Conservation (phyloP, 2,113 vertebrate genomes). For the Microcebus griseorufus region DNA sequence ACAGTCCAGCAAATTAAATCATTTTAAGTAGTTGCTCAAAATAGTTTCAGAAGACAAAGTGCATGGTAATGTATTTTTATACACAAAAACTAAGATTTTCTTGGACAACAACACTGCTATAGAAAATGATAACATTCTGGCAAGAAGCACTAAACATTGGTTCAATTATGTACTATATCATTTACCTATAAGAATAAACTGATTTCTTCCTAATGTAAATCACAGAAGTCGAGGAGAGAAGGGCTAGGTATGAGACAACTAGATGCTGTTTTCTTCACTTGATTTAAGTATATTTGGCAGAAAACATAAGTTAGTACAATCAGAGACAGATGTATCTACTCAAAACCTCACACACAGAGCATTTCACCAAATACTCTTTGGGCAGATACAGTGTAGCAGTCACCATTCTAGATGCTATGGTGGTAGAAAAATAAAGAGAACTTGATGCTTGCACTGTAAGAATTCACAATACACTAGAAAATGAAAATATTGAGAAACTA, state of each 20-base stretch:
- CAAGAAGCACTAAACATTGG: background rate
- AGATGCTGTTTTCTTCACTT: background rate
- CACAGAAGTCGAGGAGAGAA: background rate
- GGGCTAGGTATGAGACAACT: background rate
- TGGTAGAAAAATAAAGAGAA: background rate
- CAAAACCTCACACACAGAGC: background rate
- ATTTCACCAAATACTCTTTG: background rate
- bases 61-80: slow-evolving; percentile 70
- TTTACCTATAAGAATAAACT: slow-evolving; percentile 51
- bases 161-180: slow-evolving; percentile 30
- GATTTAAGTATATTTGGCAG: background rate
- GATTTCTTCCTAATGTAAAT: slow-evolving; percentile 42
- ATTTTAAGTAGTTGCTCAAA: slow-evolving; percentile 78
- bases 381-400: background rate
- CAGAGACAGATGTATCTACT: background rate
- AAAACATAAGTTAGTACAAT: background rate
- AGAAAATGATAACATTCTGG: slow-evolving; percentile 63
- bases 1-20: slow-evolving; percentile 82
- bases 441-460: background rate
- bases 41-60: slow-evolving; percentile 71
- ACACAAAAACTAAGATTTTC: slow-evolving; percentile 58
- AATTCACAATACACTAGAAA: background rate
- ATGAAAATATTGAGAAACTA: background rate
- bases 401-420: background rate
- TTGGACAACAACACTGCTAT: slow-evolving; percentile 28